Base-by-base conservation (phyloP, 2,797 vertebrate genomes). In the Balearica regulorum region DNA sequence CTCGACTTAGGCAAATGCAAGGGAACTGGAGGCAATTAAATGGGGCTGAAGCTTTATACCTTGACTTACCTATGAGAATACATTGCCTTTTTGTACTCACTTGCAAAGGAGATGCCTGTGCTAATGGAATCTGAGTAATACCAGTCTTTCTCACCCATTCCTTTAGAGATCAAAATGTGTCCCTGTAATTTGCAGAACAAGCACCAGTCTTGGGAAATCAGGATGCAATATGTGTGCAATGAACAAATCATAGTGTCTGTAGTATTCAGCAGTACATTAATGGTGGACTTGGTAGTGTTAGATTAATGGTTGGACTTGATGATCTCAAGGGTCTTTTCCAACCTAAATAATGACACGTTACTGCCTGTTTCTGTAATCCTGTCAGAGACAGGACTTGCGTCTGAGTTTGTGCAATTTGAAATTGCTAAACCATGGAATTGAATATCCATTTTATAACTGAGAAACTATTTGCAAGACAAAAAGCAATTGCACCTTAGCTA, bases 231-330 rank as follows among this genome's bases (percentile, higher is more conserved):
- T 5, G 17, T 8, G 11, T 1, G 18, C 61, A n/a, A 8, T 13
- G n/a, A 58, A 48, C 18, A 88, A 60, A 54, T 19, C 24, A 7
- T 14, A 41, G 26, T 0, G 12, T 3, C 75, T 62, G 35, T 7
- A 37, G 22, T 13, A n/a, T 31, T n/a, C 65, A n/a, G 18, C 1
- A 0, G 7, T 6, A 76, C 9, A 4, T 41, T 33, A 53, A 28
- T 5, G 21, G 65, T 39, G 21, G 29, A 37, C 31, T 29, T 46
- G 39, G 25, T 3, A 39, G 12, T 11, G 21, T 26, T 37, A 15
- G 25, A 9, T 39, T 53, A 44, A 48, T 0, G 1, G 33, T 5
- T 33, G 31, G 20, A 31, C 12, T 75, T 1, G 0, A 11, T 24
- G 18, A 41, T n/a, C 16, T 75, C 21, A 33, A 60, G 25, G 29